These are phyloP conservation scores for Tetrax tetrax DNA, from an alignment of 2,113 vertebrate species.

Conservation along the genomic window DNA sequence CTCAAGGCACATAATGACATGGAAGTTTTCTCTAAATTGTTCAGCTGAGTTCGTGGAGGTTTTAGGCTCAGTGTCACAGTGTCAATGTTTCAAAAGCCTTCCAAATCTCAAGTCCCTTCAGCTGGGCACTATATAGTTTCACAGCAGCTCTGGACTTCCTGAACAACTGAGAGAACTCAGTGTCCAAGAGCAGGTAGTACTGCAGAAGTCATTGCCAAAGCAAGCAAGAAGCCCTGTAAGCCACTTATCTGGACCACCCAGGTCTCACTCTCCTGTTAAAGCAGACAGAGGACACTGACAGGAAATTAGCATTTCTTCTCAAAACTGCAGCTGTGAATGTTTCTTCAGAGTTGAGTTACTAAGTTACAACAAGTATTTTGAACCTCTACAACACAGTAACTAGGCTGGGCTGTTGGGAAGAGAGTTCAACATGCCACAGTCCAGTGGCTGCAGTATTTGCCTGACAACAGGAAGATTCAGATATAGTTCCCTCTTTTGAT, in stretches of 20 bases:
- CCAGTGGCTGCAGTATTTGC: not conserved
- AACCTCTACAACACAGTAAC: not conserved
- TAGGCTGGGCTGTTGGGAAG: not conserved
- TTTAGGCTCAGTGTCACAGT: not conserved
- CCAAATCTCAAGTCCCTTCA: not conserved
- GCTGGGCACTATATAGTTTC: not conserved
- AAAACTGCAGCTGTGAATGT: not conserved
- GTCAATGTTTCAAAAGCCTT: not conserved
- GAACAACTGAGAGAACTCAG: not conserved
- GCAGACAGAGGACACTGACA: not conserved
- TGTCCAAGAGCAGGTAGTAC: not conserved
- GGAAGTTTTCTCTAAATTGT: not conserved
- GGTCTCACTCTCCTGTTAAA: not conserved
- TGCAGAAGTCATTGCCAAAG: not conserved
- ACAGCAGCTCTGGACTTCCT: not conserved
- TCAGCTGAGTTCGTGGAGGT: not conserved
- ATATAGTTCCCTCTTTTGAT: not conserved
- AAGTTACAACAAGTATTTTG: not conserved
- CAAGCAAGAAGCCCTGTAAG: not conserved
- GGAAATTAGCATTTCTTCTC: not conserved
- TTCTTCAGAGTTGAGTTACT: not conserved
- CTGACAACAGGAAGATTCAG: not conserved
- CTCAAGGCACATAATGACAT: not conserved
- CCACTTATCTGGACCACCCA: not conserved
- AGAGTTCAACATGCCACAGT: not conserved